Evolutionary conservation across 2,888 invertebrate species (phyloP), one percentile per base, ranked within the genome.

Genomic region (Amphimallon solstitiale): DNA sequence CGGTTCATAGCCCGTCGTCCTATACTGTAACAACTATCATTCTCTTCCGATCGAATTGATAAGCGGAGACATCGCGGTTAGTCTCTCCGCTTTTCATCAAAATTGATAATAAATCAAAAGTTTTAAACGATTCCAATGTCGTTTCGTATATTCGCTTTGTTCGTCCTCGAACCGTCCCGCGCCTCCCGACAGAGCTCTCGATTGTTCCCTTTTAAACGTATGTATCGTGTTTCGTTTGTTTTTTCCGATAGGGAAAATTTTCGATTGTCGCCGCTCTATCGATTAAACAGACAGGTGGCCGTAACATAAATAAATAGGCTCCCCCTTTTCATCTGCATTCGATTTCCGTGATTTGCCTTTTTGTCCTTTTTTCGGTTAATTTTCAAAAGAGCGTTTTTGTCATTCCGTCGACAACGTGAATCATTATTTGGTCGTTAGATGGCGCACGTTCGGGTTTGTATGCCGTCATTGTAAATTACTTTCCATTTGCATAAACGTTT

Each of bases 21-120:
- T 9, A 59, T 59, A 59, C 43, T 29, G 43, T 43, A 59, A 43
- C 38, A 34, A 34, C 34, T 9, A 6, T 1, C 29, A 23, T 29
- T 43, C 56, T 10, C n/a, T 19, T 14, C 15, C 15, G 10, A 35
- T 15, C 37, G 10, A 59, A 59, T 43, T 43, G 56, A 59, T 23
- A n/a, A 5, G n/a, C 23, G 43, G 56, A 59, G 56, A 59, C 56
- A 43, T 59, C 56, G 56, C 56, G 40, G 56, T 29, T 29, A 29
- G 43, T 37, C 34, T 37, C 34, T 15, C 17, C 29, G 56, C 29
- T 5, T 59, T 34, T 43, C 56, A 29, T 59, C 43, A 40, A 59
- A 59, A 59, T 59, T 59, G 56, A 59, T 59, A 59, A 59, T 59
- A 59, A 59, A 59, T 59, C 56, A 59, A 59, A 59, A 43, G 23